Base-by-base conservation (phyloP, 1,140 invertebrate species). In the Papilio dardanus region DNA sequence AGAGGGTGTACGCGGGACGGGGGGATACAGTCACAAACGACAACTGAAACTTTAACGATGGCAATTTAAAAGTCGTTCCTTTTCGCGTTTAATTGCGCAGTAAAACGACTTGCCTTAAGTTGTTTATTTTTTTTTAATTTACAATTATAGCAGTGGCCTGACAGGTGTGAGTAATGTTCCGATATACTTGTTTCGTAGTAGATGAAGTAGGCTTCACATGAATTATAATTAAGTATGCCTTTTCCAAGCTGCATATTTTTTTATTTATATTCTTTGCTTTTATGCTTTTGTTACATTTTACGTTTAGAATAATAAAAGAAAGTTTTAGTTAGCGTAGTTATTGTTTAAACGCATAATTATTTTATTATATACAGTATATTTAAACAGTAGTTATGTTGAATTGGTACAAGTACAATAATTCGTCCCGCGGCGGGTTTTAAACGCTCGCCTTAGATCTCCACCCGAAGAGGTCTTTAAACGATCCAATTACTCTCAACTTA, bases 31-130 rank as follows among this genome's bases (percentile, higher is more conserved):
- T 62, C 50, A 62, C 54, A 62, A 58, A 62, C 54, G 54, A 62
- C 54, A 62, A 62, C 54, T 62, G 54, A 30, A 62, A 62, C 54
- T 62, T 62, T 62, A 62, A 62, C 54, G 54, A 28, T n/a, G 24
- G 54, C 54, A 62, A 62, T 62, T 62, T 62, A 62, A 62, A 62
- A 28, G 54, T 62, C 54, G 54, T 62, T 62, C 24, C 54, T 62
- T 62, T 62, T 28, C 54, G 54, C 30, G 54, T 62, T 62, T 62
- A 62, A 62, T 62, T 62, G 54, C 54, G 54, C 54, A 62, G 54
- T 62, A 62, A 62, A 62, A 62, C 54, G 54, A 62, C 54, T 62
- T 16, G 54, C 24, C 30, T 14, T 62, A 28, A 28, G 54, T 62
- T 62, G 54, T 62, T 30, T 62, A 30, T 28, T 16, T 62, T 62